Evolutionary conservation across 2,797 vertebrate genomes (phyloP), one percentile per base, ranked within the genome.

Genomic region (Dallia pectoralis): DNA sequence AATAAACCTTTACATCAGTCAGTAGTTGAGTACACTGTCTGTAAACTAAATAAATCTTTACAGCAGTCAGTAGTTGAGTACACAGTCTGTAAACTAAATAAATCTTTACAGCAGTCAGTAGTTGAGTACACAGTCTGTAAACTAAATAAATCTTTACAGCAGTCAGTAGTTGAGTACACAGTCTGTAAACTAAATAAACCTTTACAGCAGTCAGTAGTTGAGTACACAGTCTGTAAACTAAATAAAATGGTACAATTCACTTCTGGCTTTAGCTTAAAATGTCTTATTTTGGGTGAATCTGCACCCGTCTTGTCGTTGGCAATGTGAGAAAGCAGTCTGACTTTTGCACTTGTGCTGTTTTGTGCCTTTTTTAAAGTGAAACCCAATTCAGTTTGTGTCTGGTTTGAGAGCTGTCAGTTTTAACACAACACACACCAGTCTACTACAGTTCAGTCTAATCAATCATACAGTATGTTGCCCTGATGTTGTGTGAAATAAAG

Each of bases 231-330:
- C 56, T 61, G 25, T 29, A 27, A 62, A 16, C 25, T 5, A 29
- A 30, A 32, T 8, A 29, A 30, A 16, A 64, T 29, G 4, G 2
- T 29, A 32, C 27, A 64, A 64, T 18, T 15, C 2, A 19, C 53
- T 59, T 64, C 27, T 29, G 29, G 14, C 62, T 33, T 64, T 8
- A 30, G 2, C 27, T 64, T 64, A 7, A 29, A 32, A 64, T 64
- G 62, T 64, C 61, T 63, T 59, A 30, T 63, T 30, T 63, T 63
- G 61, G 61, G 30, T 63, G 3, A n/a, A 59, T 25, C 53, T 27
- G 61, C 29, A 30, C 1, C 27, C 16, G 61, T 63, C 4, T 63
- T 29, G 30, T 16, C 30, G 11, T 27, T 63, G 61, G 14, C 61
- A 63, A 15, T 30, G 14, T 29, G 61, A 18, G 27, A 29, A 51